phyloP scores from a whole-genome alignment of 2,888 invertebrate species.

The Dasysyrphus tricinctus region DNA sequence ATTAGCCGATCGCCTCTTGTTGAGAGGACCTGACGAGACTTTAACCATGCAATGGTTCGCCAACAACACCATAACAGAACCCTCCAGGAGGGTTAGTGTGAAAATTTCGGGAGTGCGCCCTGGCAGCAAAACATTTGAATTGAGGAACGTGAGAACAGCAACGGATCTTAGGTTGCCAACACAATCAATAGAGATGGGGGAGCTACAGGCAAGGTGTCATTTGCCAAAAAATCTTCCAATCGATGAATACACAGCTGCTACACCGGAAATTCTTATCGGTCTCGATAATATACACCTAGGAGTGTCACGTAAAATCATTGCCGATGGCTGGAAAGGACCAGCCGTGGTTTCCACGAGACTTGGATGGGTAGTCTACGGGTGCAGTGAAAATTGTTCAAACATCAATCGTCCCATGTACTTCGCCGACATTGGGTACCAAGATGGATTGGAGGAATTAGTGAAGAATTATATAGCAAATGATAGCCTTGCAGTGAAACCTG shows the following conservation, averaged over 20 bases:
- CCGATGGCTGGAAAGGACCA: too few relatives aligned
- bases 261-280: constrained; percentile 50
- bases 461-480: not conserved
- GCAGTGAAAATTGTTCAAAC: not conserved
- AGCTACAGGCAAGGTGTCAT: constrained; percentile 44
- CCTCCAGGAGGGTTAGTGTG: constrained; percentile 45
- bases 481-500: not conserved
- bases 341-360: too few relatives aligned
- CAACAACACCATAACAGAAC: constrained; percentile 49
- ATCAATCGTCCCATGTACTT: not conserved
- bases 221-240: constrained; percentile 32
- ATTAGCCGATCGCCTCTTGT: constrained; percentile 40
- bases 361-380: too few relatives aligned
- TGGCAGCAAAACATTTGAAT: constrained; percentile 29
- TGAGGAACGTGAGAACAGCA: constrained; percentile 57
- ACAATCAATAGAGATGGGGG: constrained; percentile 39
- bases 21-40: constrained; percentile 38
- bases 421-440: not conserved
- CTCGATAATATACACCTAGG: too few relatives aligned
- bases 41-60: constrained; percentile 70
- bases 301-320: too few relatives aligned
- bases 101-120: constrained; percentile 54
- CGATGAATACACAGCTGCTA: too few relatives aligned
- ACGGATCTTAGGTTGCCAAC: constrained; percentile 43
- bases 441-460: not conserved